Base-by-base conservation (phyloP, 2,113 vertebrate genomes). In the Cavia aperea region DNA sequence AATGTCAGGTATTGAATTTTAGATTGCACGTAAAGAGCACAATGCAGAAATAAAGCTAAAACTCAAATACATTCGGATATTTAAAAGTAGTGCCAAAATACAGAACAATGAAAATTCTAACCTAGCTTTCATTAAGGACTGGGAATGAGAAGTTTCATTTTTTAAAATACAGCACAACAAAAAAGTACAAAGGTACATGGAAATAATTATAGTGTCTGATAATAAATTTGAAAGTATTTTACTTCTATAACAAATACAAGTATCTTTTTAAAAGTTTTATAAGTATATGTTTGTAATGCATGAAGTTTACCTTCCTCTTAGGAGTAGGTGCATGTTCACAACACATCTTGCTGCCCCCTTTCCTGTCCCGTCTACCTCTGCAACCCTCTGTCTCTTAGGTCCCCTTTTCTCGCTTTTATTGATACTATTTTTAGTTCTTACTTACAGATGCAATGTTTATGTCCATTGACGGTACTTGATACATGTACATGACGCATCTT, bases 21-120 rank as follows among this genome's bases (percentile, higher is more conserved):
- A 93, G 54, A 83, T 86, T 95, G 19, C 31, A 66, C 18, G 31
- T 81, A 72, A 94, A 94, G 82, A 89, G 13, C 16, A 68, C 78
- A 93, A 78, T 85, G 75, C 16, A 77, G 29, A 93, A 82, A 83
- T 88, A 90, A 95, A 78, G 21, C 46, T 79, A 90, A 84, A 83
- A 12, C 31, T 7, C 23, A 73, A 63, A 54, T 89, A 54, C 81
- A 16, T 75, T 81, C 77, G 43, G 21, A 79, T 95, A 54, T 86
- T 94, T 5, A 54, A 12, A 54, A 54, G 51, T 54, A 70, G 4
- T 62, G 65, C 73, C 77, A 70, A 13, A 84, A 56, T 73, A 19
- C 7, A 36, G 51, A 90, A 82, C 84, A 94, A 73, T 86, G 23
- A 83, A 85, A 86, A 33, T 81, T 15, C n/a, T 89, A 75, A 72